These are phyloP conservation scores for Lasius fuliginosus DNA, from an alignment of 2,888 invertebrate species.

Conservation along the genomic window DNA sequence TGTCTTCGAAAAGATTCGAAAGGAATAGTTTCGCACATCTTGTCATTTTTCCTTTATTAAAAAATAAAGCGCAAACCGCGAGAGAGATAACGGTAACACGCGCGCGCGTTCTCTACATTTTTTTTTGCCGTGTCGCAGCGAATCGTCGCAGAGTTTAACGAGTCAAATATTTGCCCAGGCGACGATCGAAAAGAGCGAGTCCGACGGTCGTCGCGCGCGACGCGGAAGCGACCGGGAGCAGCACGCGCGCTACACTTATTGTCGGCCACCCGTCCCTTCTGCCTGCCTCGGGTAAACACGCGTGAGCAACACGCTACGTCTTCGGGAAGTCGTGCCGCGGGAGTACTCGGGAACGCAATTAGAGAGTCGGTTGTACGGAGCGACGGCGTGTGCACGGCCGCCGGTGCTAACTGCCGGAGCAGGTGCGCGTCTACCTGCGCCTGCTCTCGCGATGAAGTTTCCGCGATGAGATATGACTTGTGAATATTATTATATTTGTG, in stretches of 20 bases:
- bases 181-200: slow-evolving; percentile 60
- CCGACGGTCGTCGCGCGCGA: slow-evolving; percentile 45
- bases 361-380: slow-evolving; percentile 74
- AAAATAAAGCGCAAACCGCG: not conserved
- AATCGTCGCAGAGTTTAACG: slow-evolving; percentile 36
- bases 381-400: slow-evolving; percentile 68
- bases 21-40: not conserved
- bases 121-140: slow-evolving; percentile 21
- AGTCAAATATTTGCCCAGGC: slow-evolving; percentile 65
- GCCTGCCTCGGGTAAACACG: slow-evolving; percentile 71
- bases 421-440: slow-evolving; percentile 76
- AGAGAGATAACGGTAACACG: slow-evolving; percentile 36
- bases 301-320: slow-evolving; percentile 67
- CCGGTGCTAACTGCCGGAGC: slow-evolving; percentile 77
- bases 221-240: slow-evolving; percentile 61
- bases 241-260: slow-evolving; percentile 70
- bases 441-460: slow-evolving; percentile 58
- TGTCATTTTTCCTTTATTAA: not conserved
- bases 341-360: slow-evolving; percentile 79
- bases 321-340: slow-evolving; percentile 72
- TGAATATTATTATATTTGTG: too few species aligned
- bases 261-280: slow-evolving; percentile 57
- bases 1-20: not conserved
- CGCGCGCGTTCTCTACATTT: slow-evolving; percentile 25
- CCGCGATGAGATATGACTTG: slow-evolving; percentile 48